Conservation (phyloP, 2,888 invertebrate species). For the Myopa tessellatipennis region DNA sequence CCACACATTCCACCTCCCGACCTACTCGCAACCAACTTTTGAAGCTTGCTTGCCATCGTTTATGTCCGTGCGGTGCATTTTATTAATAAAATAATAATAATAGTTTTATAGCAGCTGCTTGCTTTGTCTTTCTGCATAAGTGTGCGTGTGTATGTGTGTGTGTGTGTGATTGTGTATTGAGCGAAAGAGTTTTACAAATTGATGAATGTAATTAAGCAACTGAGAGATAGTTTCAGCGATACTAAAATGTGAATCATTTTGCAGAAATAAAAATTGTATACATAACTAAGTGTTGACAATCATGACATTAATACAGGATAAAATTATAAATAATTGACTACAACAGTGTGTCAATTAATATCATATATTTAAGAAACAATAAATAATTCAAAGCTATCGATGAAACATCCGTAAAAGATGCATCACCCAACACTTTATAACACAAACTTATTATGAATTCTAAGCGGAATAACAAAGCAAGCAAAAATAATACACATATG, state of each 20-base stretch:
- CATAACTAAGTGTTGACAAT: background rate
- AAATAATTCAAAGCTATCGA: too few species aligned
- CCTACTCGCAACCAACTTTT: background rate
- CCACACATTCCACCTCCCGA: background rate
- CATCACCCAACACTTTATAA: too few species aligned
- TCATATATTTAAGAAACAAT: too few species aligned
- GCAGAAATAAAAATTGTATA: background rate
- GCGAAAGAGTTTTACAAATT: too few species aligned
- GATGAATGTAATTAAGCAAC: too few species aligned
- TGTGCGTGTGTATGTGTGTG: background rate
- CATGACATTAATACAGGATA: background rate
- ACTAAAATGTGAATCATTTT: background rate
- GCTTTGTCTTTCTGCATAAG: background rate
- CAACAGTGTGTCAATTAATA: too few species aligned
- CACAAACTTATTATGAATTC: too few species aligned
- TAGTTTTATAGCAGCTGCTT: background rate
- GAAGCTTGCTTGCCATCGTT: background rate
- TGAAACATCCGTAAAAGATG: too few species aligned
- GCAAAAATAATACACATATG: too few species aligned
- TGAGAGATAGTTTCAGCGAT: background rate
- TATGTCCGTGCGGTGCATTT: background rate
- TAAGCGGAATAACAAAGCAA: too few species aligned
- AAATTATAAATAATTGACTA: background rate
- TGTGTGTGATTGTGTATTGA: too few species aligned
- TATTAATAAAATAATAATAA: constrained; percentile 3